phyloP scores from a whole-genome alignment of 2,797 vertebrate genomes.

The Cynodonichthys magdalenae region DNA sequence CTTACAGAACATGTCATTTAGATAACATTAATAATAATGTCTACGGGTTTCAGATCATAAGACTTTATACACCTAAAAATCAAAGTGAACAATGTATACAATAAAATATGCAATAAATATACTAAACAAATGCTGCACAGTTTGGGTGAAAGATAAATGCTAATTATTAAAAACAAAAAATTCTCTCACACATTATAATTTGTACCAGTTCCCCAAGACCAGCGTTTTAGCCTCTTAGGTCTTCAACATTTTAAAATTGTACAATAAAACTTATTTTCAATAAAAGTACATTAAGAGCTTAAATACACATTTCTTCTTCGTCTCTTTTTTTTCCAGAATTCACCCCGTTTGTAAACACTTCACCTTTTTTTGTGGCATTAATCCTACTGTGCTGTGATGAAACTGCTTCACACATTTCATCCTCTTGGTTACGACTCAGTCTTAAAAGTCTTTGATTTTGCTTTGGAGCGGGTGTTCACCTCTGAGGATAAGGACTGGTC shows the following conservation, averaged over 20 bases:
- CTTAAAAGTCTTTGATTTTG: constrained; percentile 70
- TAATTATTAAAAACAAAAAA: not conserved
- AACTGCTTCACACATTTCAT: not conserved
- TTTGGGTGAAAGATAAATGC: not conserved
- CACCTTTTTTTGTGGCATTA: not conserved
- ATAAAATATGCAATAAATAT: constrained; percentile 21
- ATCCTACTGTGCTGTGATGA: not conserved
- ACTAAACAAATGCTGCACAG: not conserved
- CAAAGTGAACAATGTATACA: constrained; percentile 1
- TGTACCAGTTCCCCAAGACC: not conserved
- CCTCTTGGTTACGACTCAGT: constrained; percentile 45
- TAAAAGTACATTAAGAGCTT: constrained; percentile 1
- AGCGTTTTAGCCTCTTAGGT: not conserved
- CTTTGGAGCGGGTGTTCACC: constrained; percentile 76
- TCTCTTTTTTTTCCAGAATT: constrained; percentile 2
- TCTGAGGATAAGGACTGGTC: constrained; percentile 50
- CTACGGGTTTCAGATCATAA: not conserved
- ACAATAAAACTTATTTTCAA: constrained; percentile 8
- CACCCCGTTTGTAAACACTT: constrained; percentile 22
- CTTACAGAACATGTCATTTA: constrained; percentile 14
- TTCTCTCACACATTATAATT: too few relatives aligned
- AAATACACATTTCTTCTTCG: constrained; percentile 4
- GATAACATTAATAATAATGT: constrained; percentile 12
- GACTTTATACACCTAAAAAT: constrained; percentile 12
- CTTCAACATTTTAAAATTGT: not conserved